Conservation (phyloP, 2,113 vertebrate species). For the Marcusenius ussheri region DNA sequence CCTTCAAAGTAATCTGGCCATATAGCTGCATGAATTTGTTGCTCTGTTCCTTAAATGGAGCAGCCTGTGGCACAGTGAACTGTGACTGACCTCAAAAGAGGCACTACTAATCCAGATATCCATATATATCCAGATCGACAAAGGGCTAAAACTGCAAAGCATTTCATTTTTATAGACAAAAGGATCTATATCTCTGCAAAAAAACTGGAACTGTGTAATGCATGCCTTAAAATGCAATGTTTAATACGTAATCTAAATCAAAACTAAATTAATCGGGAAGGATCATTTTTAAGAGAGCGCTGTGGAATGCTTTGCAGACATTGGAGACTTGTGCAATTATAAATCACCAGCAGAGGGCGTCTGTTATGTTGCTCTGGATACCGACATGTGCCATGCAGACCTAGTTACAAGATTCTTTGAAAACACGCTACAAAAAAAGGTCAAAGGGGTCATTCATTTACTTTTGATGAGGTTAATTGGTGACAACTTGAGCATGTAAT, state of each 20-base stretch:
- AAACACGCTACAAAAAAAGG: background rate
- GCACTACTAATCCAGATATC: background rate
- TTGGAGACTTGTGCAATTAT: background rate
- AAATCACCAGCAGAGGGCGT: constrained; percentile 9
- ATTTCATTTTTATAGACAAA: background rate
- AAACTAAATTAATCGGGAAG: background rate
- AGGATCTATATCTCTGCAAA: background rate
- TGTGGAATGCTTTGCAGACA: background rate
- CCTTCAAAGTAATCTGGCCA: background rate
- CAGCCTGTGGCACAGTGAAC: background rate
- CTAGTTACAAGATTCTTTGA: background rate
- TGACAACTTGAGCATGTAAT: background rate
- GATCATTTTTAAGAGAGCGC: background rate
- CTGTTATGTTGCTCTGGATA: background rate
- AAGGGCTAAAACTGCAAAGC: too few relatives aligned
- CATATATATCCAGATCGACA: background rate
- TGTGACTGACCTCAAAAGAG: background rate
- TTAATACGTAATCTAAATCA: background rate
- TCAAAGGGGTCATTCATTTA: background rate
- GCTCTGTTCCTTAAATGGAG: background rate
- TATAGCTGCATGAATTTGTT: background rate
- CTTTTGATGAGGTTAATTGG: background rate
- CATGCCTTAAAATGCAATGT: background rate
- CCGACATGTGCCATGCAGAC: background rate
- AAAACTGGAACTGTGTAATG: background rate